These are phyloP conservation scores for Spea bombifrons DNA, from an alignment of 2,113 vertebrate species.

Conservation along the genomic window DNA sequence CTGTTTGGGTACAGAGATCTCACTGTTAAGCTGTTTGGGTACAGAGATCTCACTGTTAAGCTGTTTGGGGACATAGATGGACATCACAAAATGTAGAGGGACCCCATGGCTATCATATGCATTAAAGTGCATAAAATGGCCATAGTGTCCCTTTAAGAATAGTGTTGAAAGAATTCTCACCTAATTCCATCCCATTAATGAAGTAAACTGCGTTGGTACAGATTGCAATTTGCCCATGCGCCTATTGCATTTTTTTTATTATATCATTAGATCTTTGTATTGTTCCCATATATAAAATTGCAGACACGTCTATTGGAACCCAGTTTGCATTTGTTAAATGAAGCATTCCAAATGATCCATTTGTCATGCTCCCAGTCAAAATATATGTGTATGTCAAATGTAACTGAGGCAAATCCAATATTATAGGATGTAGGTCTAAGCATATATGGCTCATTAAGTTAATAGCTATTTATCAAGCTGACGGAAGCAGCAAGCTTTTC, in stretches of 20 bases:
- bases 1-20: too few species aligned
- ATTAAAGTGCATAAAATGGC: too few species aligned
- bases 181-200: too few species aligned
- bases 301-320: background rate
- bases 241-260: background rate
- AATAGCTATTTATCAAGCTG: constrained; percentile 33
- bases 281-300: background rate
- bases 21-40: too few species aligned
- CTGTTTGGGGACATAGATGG: too few species aligned
- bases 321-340: constrained; percentile 16
- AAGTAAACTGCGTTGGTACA: too few species aligned
- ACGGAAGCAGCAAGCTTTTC: constrained; percentile 10
- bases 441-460: constrained; percentile 26
- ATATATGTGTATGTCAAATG: constrained; percentile 34
- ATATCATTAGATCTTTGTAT: background rate
- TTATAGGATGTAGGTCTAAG: constrained; percentile 30
- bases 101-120: too few species aligned
- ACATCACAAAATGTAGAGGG: too few species aligned
- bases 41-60: too few species aligned
- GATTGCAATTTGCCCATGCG: too few species aligned
- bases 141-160: too few species aligned
- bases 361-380: constrained; percentile 21
- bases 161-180: too few species aligned
- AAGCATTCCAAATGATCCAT: constrained; percentile 31
- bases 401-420: constrained; percentile 37